These are phyloP conservation scores for Rhegmatorhina hoffmannsi DNA, from an alignment of 2,113 vertebrate species.

Conservation along the genomic window DNA sequence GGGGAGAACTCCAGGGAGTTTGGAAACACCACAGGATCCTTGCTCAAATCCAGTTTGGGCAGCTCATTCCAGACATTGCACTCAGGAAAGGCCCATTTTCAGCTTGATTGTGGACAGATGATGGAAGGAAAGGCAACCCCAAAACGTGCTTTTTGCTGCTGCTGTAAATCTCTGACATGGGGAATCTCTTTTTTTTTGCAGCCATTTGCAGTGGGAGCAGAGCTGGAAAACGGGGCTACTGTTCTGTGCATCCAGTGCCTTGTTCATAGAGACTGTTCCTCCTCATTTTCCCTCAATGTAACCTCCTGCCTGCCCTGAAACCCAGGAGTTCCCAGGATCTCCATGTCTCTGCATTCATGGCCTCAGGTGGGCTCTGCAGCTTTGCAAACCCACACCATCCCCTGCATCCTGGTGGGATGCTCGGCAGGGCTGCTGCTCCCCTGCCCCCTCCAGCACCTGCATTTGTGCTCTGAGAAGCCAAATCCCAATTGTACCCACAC, in stretches of 20 bases:
- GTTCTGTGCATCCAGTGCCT: background rate
- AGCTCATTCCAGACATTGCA: fast-evolving
- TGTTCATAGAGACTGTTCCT: fast-evolving
- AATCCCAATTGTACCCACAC: fast-evolving
- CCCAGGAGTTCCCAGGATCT: background rate
- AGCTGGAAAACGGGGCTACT: background rate
- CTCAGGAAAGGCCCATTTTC: background rate
- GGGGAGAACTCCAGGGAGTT: background rate
- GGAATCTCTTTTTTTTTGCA: background rate
- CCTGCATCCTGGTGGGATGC: background rate
- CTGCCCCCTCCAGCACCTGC: fast-evolving
- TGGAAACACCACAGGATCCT: background rate
- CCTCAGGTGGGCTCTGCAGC: background rate
- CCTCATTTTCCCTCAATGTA: fast-evolving
- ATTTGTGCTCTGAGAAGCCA: background rate
- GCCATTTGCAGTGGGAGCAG: background rate
- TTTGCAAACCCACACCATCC: background rate
- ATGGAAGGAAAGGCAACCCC: background rate
- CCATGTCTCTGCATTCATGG: fast-evolving
- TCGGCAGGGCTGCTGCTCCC: fast-evolving
- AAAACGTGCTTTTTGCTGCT: background rate
- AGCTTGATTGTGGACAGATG: background rate
- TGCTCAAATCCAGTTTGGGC: background rate
- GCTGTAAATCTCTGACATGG: background rate
- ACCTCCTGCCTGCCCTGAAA: background rate